Evolutionary conservation across 2,888 invertebrate genomes (phyloP).

Genomic region (Byasa hedistus): DNA sequence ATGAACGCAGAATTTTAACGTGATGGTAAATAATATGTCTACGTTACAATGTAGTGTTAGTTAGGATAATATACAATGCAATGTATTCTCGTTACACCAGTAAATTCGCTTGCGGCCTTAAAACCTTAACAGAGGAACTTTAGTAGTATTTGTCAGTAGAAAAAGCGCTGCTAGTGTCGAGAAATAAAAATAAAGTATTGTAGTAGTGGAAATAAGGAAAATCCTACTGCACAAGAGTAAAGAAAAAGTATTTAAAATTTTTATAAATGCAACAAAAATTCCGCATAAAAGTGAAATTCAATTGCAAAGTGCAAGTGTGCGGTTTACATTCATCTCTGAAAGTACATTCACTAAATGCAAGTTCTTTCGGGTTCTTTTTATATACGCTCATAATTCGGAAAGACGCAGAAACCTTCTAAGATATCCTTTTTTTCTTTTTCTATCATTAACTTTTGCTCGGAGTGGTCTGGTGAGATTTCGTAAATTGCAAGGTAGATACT

Average conservation of each 20-base stretch:
- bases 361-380: constrained; percentile 64
- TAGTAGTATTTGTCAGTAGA: too few relatives aligned
- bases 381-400: constrained; percentile 62
- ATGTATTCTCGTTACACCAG: too few relatives aligned
- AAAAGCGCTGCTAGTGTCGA: too few relatives aligned
- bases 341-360: constrained; percentile 75
- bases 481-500: constrained; percentile 13
- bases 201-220: too few relatives aligned
- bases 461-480: constrained; percentile 9
- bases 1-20: too few relatives aligned
- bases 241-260: not conserved
- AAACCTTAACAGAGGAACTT: too few relatives aligned
- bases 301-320: constrained; percentile 47
- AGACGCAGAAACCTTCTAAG: constrained; percentile 64
- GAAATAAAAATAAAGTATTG: too few relatives aligned
- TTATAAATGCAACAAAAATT: constrained; percentile 14
- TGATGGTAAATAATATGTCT: too few relatives aligned
- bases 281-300: constrained; percentile 37
- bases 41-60: too few relatives aligned
- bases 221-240: too few relatives aligned
- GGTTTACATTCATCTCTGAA: constrained; percentile 68
- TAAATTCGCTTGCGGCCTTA: too few relatives aligned
- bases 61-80: too few relatives aligned
- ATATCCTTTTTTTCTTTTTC: constrained; percentile 49
- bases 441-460: constrained; percentile 48